phyloP scores from a whole-genome alignment of 2,797 vertebrate genomes.

The Urophycis tenuis region DNA sequence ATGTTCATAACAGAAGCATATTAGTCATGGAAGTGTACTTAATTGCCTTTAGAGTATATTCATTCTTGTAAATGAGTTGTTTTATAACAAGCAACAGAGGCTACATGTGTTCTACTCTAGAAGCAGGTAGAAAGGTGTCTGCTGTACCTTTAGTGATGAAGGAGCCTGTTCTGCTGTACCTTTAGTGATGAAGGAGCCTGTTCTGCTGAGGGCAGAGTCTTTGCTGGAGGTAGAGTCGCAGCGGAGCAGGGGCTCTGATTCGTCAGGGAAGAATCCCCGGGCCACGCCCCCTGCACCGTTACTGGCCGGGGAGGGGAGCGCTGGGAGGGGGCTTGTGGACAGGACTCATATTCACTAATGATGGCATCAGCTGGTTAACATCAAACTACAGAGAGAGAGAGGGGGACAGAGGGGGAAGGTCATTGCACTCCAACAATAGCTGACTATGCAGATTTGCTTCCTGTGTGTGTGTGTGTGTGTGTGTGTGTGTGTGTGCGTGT shows the following conservation, averaged over 20 bases:
- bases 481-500: neutral
- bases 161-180: constrained; percentile 85
- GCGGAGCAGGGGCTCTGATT: constrained; percentile 91
- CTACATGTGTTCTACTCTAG: too few species aligned
- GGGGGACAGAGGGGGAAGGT: neutral
- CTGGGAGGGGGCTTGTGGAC: constrained; percentile 72
- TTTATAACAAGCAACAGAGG: too few species aligned
- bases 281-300: constrained; percentile 28
- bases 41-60: neutral
- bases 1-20: constrained; percentile 9
- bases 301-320: constrained; percentile 62
- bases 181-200: constrained; percentile 98
- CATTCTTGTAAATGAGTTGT: too few species aligned
- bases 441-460: constrained; percentile 11
- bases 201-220: constrained; percentile 91
- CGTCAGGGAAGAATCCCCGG: constrained; percentile 82
- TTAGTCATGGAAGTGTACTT: too few species aligned
- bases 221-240: constrained; percentile 97
- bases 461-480: neutral
- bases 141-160: constrained; percentile 96
- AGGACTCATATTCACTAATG: constrained; percentile 75
- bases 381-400: constrained; percentile 73
- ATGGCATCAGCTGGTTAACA: constrained; percentile 76
- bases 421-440: constrained; percentile 13
- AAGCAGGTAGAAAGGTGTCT: too few species aligned